These are phyloP conservation scores for Hypotaenidia okinawae DNA, from an alignment of 2,797 vertebrate species.

Conservation along the genomic window DNA sequence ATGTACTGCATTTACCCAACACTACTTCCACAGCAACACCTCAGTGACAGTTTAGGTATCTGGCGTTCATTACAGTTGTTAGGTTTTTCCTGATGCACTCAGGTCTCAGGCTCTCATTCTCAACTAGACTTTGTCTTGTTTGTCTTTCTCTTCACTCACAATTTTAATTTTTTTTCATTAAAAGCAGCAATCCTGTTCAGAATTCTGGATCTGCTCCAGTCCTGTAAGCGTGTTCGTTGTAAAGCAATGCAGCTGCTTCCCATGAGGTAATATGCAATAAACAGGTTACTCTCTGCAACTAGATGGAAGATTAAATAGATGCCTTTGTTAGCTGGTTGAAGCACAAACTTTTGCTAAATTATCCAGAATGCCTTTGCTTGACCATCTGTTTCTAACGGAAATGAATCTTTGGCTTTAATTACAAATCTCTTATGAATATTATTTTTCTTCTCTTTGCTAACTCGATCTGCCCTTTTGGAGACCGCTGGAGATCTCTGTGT, in stretches of 20 bases:
- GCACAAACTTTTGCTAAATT: conserved; percentile 53
- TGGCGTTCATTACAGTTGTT: neutral
- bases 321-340: conserved; percentile 52
- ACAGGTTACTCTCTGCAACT: conserved; percentile 11
- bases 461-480: neutral
- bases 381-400: conserved; percentile 57
- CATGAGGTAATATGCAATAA: neutral
- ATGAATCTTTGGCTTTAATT: conserved; percentile 46
- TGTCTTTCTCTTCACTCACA: neutral
- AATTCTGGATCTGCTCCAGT: neutral
- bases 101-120: neutral
- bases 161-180: neutral
- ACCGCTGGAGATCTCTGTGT: neutral
- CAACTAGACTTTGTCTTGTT: neutral
- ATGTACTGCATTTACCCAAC: neutral
- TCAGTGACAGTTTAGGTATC: neutral
- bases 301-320: neutral
- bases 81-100: neutral
- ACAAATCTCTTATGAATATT: conserved; percentile 47
- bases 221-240: neutral
- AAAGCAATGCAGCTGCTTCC: neutral
- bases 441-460: conserved; percentile 3
- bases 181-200: neutral
- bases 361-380: conserved; percentile 24
- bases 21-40: neutral